phyloP scores from a whole-genome alignment of 2,113 vertebrate species.

The Hemicordylus capensis region DNA sequence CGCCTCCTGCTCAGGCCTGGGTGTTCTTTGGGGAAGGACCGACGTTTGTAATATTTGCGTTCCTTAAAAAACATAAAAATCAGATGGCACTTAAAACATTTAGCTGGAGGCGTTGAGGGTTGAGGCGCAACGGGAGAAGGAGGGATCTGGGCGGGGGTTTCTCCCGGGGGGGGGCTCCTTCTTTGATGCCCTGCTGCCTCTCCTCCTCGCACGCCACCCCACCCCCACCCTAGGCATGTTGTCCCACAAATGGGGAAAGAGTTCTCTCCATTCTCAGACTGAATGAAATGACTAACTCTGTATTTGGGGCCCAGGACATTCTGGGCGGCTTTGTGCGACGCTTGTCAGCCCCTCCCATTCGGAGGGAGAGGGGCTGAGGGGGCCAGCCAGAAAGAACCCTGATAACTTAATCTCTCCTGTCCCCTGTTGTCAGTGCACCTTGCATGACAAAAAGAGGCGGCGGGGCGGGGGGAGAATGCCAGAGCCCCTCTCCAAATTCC shows the following conservation, averaged over 20 bases:
- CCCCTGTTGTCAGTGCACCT: conserved; percentile 74
- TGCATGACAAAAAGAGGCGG: conserved; percentile 73
- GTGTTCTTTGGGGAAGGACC: background rate
- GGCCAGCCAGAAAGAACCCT: conserved; percentile 31
- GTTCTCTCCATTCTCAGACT: conserved; percentile 68
- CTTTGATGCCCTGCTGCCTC: background rate
- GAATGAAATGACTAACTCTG: conserved; percentile 78
- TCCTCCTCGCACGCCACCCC: background rate
- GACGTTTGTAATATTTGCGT: background rate
- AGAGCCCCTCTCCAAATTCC: background rate
- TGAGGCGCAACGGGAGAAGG: background rate
- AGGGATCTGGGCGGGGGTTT: background rate
- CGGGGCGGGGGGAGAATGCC: background rate
- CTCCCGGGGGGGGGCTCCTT: background rate
- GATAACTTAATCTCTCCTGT: conserved; percentile 74
- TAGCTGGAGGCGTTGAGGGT: background rate
- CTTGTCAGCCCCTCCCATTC: conserved; percentile 59
- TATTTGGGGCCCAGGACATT: conserved; percentile 75
- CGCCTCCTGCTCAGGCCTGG: background rate
- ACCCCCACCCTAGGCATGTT: background rate
- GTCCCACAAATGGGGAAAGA: background rate
- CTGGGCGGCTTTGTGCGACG: conserved; percentile 68
- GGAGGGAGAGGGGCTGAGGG: conserved; percentile 47
- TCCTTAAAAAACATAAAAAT: too few relatives aligned
- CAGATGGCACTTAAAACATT: too few relatives aligned